These are phyloP conservation scores for Diplodus puntazzo DNA, from an alignment of 2,797 vertebrate genomes.

Conservation along the genomic window DNA sequence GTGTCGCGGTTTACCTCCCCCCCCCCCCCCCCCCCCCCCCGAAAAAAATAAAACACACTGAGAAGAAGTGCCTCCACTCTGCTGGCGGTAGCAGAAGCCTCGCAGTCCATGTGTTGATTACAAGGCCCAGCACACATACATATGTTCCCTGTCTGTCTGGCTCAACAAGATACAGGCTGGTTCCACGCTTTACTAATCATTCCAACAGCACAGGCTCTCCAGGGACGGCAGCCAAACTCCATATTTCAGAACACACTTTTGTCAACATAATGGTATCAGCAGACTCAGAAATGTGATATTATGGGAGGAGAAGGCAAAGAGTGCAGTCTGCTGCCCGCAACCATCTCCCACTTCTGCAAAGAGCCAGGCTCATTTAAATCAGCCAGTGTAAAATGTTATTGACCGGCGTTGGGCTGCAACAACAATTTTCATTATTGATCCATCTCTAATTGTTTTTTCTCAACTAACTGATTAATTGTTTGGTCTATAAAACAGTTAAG, in stretches of 20 bases:
- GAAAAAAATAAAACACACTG: background rate
- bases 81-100: conserved; percentile 47
- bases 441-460: background rate
- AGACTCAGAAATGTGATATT: conserved; percentile 51
- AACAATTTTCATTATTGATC: background rate
- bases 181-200: conserved; percentile 74
- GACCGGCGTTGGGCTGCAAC: background rate
- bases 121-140: conserved; percentile 72
- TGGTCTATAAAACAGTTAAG: background rate
- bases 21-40: conserved; percentile 4
- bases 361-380: background rate
- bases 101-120: conserved; percentile 73
- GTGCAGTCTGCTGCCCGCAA: conserved; percentile 18
- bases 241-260: conserved; percentile 52
- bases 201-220: conserved; percentile 69
- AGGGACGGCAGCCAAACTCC: conserved; percentile 65
- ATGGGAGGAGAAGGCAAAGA: conserved; percentile 41
- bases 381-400: background rate
- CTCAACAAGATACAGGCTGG: conserved; percentile 65
- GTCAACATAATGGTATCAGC: conserved; percentile 57
- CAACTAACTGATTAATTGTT: background rate
- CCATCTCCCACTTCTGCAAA: conserved; percentile 1
- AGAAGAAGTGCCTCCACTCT: conserved; percentile 13
- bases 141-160: conserved; percentile 76
- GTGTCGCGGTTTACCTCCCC: conserved; percentile 33